Base-by-base conservation (phyloP, 1,140 invertebrate genomes). In the Rhagoletis zephyria region DNA sequence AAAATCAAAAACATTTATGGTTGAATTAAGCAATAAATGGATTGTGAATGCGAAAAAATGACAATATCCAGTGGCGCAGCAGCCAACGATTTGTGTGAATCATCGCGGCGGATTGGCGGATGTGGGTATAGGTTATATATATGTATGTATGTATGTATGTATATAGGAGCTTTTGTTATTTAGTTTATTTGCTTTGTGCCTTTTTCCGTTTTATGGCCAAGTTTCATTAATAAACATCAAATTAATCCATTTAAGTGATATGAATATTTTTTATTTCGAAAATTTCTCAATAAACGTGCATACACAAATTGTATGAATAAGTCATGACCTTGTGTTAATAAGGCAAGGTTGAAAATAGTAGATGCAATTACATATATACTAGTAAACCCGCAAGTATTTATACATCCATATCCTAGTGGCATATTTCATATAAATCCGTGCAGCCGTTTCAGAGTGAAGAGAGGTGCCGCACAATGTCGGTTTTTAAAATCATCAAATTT, bases 181-280 rank as follows among this genome's bases (percentile, higher is more conserved):
- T 16, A 14, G 16, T 59, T 81, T 48, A 12, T 14, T 81, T 30
- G 30, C 30, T 30, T 30, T 30, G 30, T 30, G 30, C 30, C 19
- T n/a, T 56, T 81, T 81, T 19, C 7, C 30, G 56, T 81, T 81
- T 81, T 81, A 81, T 56, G 74, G 74, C 74, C 48, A 56, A 19
- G 74, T 81, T 81, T 81, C 74, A 81, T 81, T 81, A 81, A 81
- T 81, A 81, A 81, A 81, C 74, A 81, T 81, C 74, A 81, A 56
- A 81, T 81, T 81, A 81, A 81, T 81, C 74, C 74, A 56, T 81
- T 81, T 56, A 81, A 56, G 48, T 56, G 74, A 81, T 81, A 81
- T 81, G 74, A 56, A 56, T 2, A 67, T 10, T 81, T 56, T 81
- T 81, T 19, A 51, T 56, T 81, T 16, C 7, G 56, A 81, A 81